Evolutionary conservation across 1,140 invertebrate genomes (phyloP), one percentile per base, ranked within the genome.

Genomic region (Ips nitidus): DNA sequence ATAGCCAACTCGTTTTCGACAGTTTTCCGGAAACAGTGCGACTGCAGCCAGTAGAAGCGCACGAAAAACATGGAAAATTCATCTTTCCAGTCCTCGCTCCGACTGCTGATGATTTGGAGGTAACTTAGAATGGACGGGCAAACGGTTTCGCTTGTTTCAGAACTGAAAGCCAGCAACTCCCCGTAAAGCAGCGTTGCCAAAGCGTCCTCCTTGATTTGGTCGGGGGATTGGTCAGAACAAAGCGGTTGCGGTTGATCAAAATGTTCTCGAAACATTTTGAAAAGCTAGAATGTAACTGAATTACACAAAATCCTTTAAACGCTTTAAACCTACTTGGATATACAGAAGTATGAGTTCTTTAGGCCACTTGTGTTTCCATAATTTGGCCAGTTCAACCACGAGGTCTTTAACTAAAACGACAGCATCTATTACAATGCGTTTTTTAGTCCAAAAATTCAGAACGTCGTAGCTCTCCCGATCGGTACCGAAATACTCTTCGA

Each of bases 281-380:
- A 90, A 2, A 85, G 82, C 68, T 70, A 55, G 37, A 55, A 55
- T 55, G 6, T 55, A 2, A 6, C 37, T 22, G 2, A 2, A 5
- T 55, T 7, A 36, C 39, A 59, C 5, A 59, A 6, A 42, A 6
- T 22, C 41, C 22, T 22, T 41, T 59, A 22, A 45, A 39, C 22
- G 43, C 36, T 0, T 22, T 22, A 22, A 61, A 45, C 1, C 38
- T 52, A 70, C 68, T 76, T 85, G 79, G 55, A 89, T 78, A 81
- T 87, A 92, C 40, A 88, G 68, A 1, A 84, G 82, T 3, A 80
- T 69, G n/a, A 91, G 80, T 52, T 81, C 81, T 70, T 84, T 79
- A 0, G 89, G 88, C 89, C 89, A 92, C 65, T 84, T 82, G 38
- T 81, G 70, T 69, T 83, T 82, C 87, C 88, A 90, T 69, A 89